phyloP scores from a whole-genome alignment of 2,113 vertebrate species.

The Vidua macroura region DNA sequence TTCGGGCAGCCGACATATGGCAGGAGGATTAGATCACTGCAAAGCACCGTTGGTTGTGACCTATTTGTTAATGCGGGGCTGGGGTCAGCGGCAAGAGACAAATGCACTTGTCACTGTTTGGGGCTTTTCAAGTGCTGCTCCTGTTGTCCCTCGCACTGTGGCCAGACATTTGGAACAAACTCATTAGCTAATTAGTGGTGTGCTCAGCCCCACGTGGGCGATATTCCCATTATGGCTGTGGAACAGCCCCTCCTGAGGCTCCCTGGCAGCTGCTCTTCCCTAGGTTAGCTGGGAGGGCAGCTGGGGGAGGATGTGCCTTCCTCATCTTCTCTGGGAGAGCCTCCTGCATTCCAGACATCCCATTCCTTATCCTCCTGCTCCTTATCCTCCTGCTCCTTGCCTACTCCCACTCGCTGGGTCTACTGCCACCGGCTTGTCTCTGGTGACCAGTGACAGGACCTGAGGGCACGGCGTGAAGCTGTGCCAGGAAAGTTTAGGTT shows the following conservation, averaged over 20 bases:
- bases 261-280: neutral
- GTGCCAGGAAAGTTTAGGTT: neutral
- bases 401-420: neutral
- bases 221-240: neutral
- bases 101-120: neutral
- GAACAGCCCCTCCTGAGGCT: slow-evolving; percentile 13
- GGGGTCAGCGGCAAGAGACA: slow-evolving; percentile 2
- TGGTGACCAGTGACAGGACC: neutral
- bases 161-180: slow-evolving; percentile 43
- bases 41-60: slow-evolving; percentile 42
- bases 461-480: accelerated
- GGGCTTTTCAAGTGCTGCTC: neutral
- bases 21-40: slow-evolving; percentile 50
- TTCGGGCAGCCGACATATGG: slow-evolving; percentile 47
- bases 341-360: neutral
- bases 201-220: neutral
- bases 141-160: neutral
- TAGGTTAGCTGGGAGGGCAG: neutral
- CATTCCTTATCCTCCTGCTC: neutral
- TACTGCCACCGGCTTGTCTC: neutral
- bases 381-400: neutral
- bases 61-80: slow-evolving; percentile 45
- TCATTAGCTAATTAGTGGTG: slow-evolving; percentile 61
- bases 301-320: neutral
- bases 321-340: neutral